These are phyloP conservation scores for Gambelia wislizenii DNA, from an alignment of 2,797 vertebrate genomes.

Conservation along the genomic window DNA sequence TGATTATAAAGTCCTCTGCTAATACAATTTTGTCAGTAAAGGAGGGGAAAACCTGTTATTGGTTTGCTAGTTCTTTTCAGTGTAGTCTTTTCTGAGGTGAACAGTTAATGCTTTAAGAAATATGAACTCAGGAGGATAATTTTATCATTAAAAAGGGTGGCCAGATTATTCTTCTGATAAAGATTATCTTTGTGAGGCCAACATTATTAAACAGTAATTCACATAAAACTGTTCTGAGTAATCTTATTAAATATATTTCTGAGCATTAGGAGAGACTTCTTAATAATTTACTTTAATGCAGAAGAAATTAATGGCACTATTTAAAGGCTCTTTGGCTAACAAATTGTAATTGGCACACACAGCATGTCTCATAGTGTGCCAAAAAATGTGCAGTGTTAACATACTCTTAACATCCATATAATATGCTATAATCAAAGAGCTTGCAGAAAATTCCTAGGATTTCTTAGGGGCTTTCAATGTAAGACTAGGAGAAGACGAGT, in stretches of 20 bases:
- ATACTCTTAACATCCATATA: conserved; percentile 48
- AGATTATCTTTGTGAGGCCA: conserved; percentile 48
- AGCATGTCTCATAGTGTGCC: conserved; percentile 41
- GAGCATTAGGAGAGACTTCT: conserved; percentile 51
- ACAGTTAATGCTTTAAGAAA: conserved; percentile 49
- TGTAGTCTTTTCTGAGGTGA: conserved; percentile 21
- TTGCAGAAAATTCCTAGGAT: conserved; percentile 34
- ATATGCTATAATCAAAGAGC: conserved; percentile 45
- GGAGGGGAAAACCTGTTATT: background rate
- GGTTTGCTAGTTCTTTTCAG: background rate
- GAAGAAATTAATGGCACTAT: conserved; percentile 55
- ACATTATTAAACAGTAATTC: conserved; percentile 48
- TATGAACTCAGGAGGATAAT: conserved; percentile 40
- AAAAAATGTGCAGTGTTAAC: conserved; percentile 57
- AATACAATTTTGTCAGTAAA: background rate
- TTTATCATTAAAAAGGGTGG: conserved; percentile 37
- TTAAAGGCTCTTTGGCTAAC: conserved; percentile 57
- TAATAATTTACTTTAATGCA: conserved; percentile 60
- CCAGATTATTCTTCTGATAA: conserved; percentile 44
- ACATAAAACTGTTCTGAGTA: conserved; percentile 51
- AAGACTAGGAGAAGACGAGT: conserved; percentile 33
- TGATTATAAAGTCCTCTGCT: background rate
- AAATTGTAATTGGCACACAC: conserved; percentile 54
- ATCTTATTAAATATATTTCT: conserved; percentile 58
- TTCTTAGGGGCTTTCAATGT: conserved; percentile 49